These are phyloP conservation scores for Tinea trinotella DNA, from an alignment of 2,888 invertebrate genomes.

Conservation along the genomic window DNA sequence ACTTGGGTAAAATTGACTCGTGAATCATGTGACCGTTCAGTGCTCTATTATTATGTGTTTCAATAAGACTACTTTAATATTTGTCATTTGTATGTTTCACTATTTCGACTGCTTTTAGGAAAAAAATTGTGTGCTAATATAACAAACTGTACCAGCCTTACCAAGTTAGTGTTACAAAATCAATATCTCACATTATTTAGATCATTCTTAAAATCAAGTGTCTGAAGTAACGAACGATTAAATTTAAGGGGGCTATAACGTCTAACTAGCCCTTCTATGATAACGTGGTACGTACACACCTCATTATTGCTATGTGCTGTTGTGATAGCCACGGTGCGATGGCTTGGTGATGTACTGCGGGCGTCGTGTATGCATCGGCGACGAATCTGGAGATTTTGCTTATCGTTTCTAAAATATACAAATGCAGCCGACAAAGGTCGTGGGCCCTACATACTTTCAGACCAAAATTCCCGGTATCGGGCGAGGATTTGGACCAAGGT, in stretches of 20 bases:
- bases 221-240: neutral
- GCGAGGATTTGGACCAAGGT: slow-evolving; percentile 11
- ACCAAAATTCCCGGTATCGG: neutral
- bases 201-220: neutral
- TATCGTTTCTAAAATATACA: neutral
- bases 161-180: neutral
- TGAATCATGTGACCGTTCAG: slow-evolving; percentile 9
- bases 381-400: neutral
- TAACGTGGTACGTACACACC: neutral
- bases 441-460: neutral
- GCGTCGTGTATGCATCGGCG: slow-evolving; percentile 6
- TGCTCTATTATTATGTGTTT: slow-evolving; percentile 2
- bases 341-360: slow-evolving; percentile 6
- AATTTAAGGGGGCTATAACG: neutral
- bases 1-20: neutral
- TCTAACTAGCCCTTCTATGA: slow-evolving; percentile 1
- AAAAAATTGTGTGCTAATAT: neutral
- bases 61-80: neutral
- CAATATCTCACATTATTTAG: neutral
- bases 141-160: neutral
- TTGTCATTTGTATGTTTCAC: neutral
- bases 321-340: neutral
- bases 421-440: neutral
- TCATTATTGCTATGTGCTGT: neutral
- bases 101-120: neutral